Base-by-base conservation (phyloP, 2,113 vertebrate genomes). In the Hippopotamus amphibius region DNA sequence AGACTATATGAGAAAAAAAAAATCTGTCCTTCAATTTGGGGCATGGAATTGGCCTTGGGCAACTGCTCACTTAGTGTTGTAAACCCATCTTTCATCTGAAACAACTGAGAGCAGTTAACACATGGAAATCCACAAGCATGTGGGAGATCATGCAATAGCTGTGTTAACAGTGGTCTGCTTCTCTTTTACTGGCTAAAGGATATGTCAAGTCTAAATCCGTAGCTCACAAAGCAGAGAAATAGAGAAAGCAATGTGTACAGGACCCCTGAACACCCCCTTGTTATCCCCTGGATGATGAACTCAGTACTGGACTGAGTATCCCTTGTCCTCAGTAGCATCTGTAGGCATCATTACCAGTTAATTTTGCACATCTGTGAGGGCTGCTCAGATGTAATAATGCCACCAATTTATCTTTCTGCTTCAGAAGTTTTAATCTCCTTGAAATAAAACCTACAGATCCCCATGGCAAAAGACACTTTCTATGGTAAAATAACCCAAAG, bases 401-500 rank as follows among this genome's bases (percentile, higher is more conserved):
- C 37, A 26, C 48, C 89, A 1, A 43, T 89, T 88, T 96, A 68
- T 96, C 28, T 65, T 93, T 95, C 0, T 46, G 76, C 76, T 80
- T 91, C 46, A 96, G 48, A 37, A 77, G 37, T 53, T 96, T 94
- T 97, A 90, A 94, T 86, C 37, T 92, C n/a, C 37, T 95, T 91
- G 74, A 96, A 96, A 80, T 88, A 95, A 97, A 97, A 88, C 28
- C n/a, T 94, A 21, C 6, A 48, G 37, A 88, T 33, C 90, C 53
- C 24, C 26, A 61, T 41, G 46, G 16, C 17, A 50, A 87, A 96
- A 94, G 7, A 59, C 68, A 19, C 0, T 95, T 91, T 77, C 66
- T 87, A 0, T 50, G 14, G 65, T 2, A 88, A 90, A 94, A n/a
- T 68, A 97, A 79, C 22, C 76, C 59, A 1, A 93, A 96, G 33